A percentile compares a stretch with the other conserved stretches of the same genome.
Conservation (phyloP, 2,888 invertebrate genomes). For the Ptychoptera albimana region DNA sequence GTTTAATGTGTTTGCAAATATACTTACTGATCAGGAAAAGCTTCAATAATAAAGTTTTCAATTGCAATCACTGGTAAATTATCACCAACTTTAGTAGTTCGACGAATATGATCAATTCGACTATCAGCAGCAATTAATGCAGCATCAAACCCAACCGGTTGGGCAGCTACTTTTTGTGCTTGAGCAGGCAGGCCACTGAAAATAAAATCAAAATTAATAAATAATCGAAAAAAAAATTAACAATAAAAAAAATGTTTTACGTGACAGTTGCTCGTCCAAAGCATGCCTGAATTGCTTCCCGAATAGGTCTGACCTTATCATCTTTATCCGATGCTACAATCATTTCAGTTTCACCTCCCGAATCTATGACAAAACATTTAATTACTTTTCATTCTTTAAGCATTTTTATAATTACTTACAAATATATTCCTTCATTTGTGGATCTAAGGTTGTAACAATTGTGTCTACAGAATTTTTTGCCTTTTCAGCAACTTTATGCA, state of each 20-base stretch:
- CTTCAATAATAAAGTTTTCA: conserved; percentile 60
- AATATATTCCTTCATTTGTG: conserved; percentile 77
- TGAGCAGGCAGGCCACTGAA: conserved; percentile 46
- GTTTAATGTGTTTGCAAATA: conserved; percentile 6
- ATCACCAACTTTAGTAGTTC: conserved; percentile 37
- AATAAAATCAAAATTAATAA: conserved; percentile 8
- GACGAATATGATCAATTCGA: conserved; percentile 42
- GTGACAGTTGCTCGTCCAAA: conserved; percentile 67
- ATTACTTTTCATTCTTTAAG: conserved; percentile 6
- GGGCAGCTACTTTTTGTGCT: conserved; percentile 45
- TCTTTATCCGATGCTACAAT: conserved; percentile 65
- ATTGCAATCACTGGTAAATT: conserved; percentile 50
- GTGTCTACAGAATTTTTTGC: conserved; percentile 68
- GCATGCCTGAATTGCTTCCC: conserved; percentile 64
- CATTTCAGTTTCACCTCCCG: conserved; percentile 61
- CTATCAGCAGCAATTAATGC: conserved; percentile 60
- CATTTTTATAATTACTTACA: conserved; percentile 36
- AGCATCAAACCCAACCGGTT: conserved; percentile 64
- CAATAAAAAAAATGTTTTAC: conserved; percentile 33
- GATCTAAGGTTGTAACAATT: conserved; percentile 75
- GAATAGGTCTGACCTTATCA: conserved; percentile 53
- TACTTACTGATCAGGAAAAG: conserved; percentile 40
- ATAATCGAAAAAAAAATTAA: not conserved
- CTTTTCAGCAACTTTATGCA: not conserved
- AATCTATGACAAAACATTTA: too few species aligned